phyloP scores from a whole-genome alignment of 2,888 invertebrate genomes.

The Ditula angustiorana region DNA sequence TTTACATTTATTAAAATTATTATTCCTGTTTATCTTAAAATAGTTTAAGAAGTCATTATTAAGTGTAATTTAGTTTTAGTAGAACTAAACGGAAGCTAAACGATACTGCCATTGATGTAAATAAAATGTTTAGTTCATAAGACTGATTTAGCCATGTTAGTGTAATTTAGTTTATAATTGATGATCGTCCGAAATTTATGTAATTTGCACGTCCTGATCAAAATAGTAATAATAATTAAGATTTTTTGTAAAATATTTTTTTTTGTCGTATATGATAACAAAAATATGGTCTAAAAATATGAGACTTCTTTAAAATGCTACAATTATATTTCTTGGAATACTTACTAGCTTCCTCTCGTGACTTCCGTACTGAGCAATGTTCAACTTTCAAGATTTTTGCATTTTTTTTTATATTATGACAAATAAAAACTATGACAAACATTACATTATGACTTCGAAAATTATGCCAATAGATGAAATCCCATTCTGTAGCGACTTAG shows the following conservation, averaged over 20 bases:
- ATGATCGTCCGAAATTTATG: slow-evolving; percentile 67
- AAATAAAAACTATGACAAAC: no score
- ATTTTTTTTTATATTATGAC: no score
- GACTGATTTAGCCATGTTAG: slow-evolving; percentile 65
- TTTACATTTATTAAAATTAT: slow-evolving; percentile 55
- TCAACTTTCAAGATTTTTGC: no score
- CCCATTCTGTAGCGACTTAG: no score
- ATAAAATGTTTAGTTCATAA: slow-evolving; percentile 69
- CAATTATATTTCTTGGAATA: no score
- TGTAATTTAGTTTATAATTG: slow-evolving; percentile 35
- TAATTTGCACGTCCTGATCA: slow-evolving; percentile 72
- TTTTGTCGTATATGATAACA: background rate
- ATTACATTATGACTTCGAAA: no score
- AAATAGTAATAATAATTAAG: slow-evolving; percentile 56
- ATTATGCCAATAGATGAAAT: no score
- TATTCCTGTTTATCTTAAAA: slow-evolving; percentile 34
- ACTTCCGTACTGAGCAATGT: no score
- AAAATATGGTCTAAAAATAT: slow-evolving; percentile 9
- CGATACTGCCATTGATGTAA: slow-evolving; percentile 76
- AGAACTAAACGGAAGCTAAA: slow-evolving; percentile 69
- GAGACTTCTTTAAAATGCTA: slow-evolving; percentile 27
- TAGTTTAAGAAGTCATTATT: slow-evolving; percentile 42
- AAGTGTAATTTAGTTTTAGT: slow-evolving; percentile 44
- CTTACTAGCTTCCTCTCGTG: no score
- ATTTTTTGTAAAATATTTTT: slow-evolving; percentile 44